Conservation (phyloP, 2,888 invertebrate species). For the Epirrhoe tristata region DNA sequence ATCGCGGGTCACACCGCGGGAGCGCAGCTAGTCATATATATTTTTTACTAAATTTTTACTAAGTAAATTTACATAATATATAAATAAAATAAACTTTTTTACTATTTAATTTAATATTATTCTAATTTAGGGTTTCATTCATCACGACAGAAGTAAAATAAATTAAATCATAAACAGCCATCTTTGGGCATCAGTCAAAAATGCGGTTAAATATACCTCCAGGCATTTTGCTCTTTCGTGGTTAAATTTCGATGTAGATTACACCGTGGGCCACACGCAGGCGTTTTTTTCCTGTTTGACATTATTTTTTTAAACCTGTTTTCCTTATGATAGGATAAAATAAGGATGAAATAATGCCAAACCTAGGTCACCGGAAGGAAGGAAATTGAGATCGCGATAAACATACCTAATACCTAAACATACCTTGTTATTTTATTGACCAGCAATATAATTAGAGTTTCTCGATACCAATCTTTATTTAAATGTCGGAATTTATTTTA, state of each 20-base stretch:
- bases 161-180: not conserved
- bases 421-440: no score
- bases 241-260: conserved; percentile 7
- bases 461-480: no score
- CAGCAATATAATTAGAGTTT: no score
- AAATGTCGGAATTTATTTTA: no score
- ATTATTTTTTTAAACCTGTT: not conserved
- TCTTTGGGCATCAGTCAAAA: conserved; percentile 6
- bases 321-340: not conserved
- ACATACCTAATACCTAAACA: no score
- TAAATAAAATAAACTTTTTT: not conserved
- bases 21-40: no score
- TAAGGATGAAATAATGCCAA: not conserved
- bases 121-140: not conserved
- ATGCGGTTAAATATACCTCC: conserved; percentile 5
- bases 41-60: no score
- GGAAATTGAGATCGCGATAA: no score
- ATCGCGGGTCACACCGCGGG: no score
- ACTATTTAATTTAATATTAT: not conserved
- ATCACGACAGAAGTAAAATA: not conserved
- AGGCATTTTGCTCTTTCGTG: not conserved
- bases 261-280: conserved; percentile 2
- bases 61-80: no score
- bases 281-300: not conserved
- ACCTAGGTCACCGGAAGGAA: no score